A percentile compares a stretch with the other conserved stretches of the same genome.
phyloP scores from a whole-genome alignment of 2,797 vertebrate species.

The Antrozous pallidus region DNA sequence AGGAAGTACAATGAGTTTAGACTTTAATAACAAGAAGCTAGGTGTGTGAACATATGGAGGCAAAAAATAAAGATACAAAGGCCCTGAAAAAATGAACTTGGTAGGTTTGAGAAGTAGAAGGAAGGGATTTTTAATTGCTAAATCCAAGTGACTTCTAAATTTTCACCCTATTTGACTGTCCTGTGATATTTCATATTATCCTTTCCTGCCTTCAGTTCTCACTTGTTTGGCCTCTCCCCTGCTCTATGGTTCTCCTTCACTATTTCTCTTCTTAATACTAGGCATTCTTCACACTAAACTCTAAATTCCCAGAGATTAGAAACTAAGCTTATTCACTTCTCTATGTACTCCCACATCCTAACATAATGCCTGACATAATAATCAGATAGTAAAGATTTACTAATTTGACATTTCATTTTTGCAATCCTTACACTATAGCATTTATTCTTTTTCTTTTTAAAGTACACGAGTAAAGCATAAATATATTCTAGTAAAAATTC shows the following conservation, averaged over 20 bases:
- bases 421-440: not conserved
- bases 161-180: not conserved
- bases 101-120: not conserved
- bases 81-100: not conserved
- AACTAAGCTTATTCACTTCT: slow-evolving; percentile 8
- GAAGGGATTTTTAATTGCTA: not conserved
- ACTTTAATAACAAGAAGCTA: not conserved
- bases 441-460: slow-evolving; percentile 12
- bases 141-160: not conserved
- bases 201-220: not conserved
- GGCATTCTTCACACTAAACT: not conserved
- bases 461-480: not conserved
- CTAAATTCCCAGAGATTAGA: not conserved
- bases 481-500: not conserved
- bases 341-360: not conserved
- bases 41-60: not conserved
- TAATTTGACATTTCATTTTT: slow-evolving; percentile 28
- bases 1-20: not conserved
- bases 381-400: not conserved
- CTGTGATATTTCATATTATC: not conserved
- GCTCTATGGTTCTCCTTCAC: not conserved
- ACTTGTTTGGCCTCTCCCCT: not conserved
- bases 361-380: not conserved
- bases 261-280: not conserved
- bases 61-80: not conserved